Base-by-base conservation (phyloP, 2,888 invertebrate genomes). In the Abscondita cerata region DNA sequence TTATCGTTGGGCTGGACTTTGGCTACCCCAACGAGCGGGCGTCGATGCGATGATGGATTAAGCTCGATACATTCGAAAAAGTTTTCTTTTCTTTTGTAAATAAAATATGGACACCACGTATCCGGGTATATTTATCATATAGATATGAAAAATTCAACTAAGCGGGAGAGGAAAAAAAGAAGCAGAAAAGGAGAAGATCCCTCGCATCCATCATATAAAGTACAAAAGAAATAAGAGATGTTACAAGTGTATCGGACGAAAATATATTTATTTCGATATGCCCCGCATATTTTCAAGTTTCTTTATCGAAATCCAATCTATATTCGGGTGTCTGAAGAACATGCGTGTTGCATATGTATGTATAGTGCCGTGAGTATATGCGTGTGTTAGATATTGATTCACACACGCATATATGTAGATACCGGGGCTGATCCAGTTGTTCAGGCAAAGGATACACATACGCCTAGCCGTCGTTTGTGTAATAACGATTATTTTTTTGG, bases 331-430 rank as follows among this genome's bases (percentile, higher is more conserved):
- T 64, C 62, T 67, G 62, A 63, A 69, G 71, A 70, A 73, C 73
- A 73, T 73, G 73, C 73, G 73, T 73, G 72, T 66, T 70, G 71
- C 70, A 72, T 71, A 69, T 69, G 66, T 68, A 67, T 67, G 62
- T 66, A 64, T 60, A 53, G 59, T 64, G 57, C 57, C 51, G 63
- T 52, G 65, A 58, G 65, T 62, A 57, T 68, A 70, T 70, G 72
- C 70, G 71, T 73, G 70, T 73, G 71, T 69, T 68, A 71, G 72
- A 72, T 73, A 74, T 73, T 73, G 73, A 73, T 74, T 74, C 72
- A 71, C 72, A 73, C 72, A 71, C 72, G 73, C 69, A 73, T 70
- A 71, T 72, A 71, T 70, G 70, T 65, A 68, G 69, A 68, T 68
- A 68, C 67, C 70, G 63, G 72, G 71, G 70, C 68, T 72, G 72